Percentiles rank a stretch among this genome's conserved stretches.
phyloP scores from a whole-genome alignment of 1,140 invertebrate genomes.

The Portunus trituberculatus region DNA sequence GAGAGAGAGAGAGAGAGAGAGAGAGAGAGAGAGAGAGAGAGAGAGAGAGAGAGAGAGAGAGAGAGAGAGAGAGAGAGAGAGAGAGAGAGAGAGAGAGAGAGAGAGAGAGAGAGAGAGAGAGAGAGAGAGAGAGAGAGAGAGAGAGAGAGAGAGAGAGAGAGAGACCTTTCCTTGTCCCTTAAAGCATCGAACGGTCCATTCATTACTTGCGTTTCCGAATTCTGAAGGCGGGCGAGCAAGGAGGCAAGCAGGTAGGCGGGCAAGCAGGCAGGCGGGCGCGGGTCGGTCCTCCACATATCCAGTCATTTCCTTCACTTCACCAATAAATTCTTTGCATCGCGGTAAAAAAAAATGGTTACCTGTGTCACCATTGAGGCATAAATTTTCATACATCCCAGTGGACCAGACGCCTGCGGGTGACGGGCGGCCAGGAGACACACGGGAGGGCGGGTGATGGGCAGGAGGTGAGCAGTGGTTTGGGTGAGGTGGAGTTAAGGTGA shows the following conservation, averaged over 20 bases:
- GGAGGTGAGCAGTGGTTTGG: too few relatives aligned
- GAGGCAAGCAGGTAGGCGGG: too few relatives aligned
- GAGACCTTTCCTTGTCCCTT: background rate
- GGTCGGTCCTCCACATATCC: background rate
- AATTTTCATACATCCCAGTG: background rate
- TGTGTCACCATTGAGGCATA: background rate
- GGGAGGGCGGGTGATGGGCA: too few relatives aligned
- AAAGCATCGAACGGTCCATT: background rate
- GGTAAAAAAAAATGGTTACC: background rate
- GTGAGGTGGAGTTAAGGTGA: background rate
- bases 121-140: background rate
- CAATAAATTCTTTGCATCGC: background rate
- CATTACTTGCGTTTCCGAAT: background rate
- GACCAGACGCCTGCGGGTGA: background rate
- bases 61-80: constrained; percentile 30
- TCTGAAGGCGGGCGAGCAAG: background rate
- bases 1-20: background rate
- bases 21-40: background rate
- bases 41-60: background rate
- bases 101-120: background rate
- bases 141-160: background rate
- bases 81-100: background rate
- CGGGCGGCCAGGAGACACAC: background rate
- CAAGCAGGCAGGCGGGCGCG: too few relatives aligned
- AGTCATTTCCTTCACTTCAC: background rate